Evolutionary conservation across 2,797 vertebrate species (phyloP), one percentile per base, ranked within the genome.

Genomic region (Enteromius paludinosus): DNA sequence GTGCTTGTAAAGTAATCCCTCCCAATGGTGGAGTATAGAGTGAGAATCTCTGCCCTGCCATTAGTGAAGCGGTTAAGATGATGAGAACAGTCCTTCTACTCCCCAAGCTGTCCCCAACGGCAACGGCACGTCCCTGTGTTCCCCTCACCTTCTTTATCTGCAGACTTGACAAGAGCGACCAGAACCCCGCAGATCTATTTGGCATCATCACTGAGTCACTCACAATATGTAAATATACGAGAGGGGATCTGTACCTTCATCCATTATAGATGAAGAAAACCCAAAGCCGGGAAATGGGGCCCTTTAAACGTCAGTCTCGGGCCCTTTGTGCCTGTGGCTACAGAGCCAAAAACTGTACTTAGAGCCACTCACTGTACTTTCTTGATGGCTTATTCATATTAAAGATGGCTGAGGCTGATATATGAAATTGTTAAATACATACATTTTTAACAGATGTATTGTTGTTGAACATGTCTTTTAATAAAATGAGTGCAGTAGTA

Each of bases 201-300:
- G 91, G 90, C 90, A 92, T 93, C 90, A 92, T 93, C 92, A 92
- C 89, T 84, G 91, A 93, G 90, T 92, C 92, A 91, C 91, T 91
- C 84, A 90, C 91, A 90, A 92, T 92, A 92, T 93, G 93, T 91
- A 92, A 91, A 94, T 93, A 86, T 91, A 86, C 79, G 85, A 87
- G 79, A 23, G 23, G 83, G 90, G 89, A 91, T 91, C 88, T 89
- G 88, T 89, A 80, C 87, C 85, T 79, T 91, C 91, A 94, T 93
- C 88, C 90, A 93, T 93, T 93, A 94, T 94, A 90, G 88, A 94
- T 93, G 91, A 92, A 90, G 87, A 86, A 87, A 91, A 89, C 90
- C 76, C 87, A 87, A 76, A 87, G 87, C 88, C 88, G 91, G 90
- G 92, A 92, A 93, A 93, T 91, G 89, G 90, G 72, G 86, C 87